Conservation (phyloP, 2,888 invertebrate species). For the Entomobrya multifasciata region DNA sequence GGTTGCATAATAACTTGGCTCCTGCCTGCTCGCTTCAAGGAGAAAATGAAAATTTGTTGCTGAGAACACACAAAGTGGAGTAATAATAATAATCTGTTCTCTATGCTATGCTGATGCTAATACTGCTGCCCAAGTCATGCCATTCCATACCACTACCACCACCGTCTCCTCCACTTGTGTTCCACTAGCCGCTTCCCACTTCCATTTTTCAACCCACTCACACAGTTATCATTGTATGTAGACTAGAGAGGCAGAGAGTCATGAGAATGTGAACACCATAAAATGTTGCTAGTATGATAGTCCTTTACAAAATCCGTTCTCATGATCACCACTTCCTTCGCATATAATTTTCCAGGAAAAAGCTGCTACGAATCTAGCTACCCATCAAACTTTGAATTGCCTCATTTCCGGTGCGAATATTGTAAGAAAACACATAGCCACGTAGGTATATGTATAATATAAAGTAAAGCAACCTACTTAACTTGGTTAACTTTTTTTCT, state of each 20-base stretch:
- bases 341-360: conserved; percentile 45
- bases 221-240: conserved; percentile 33
- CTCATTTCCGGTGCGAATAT: conserved; percentile 52
- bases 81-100: not conserved
- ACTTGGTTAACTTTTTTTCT: not conserved
- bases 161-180: not conserved
- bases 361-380: conserved; percentile 22
- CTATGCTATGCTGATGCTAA: too few species aligned
- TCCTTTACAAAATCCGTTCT: conserved; percentile 45
- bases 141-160: too few species aligned
- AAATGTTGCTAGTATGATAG: conserved; percentile 22
- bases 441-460: too few species aligned
- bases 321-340: conserved; percentile 43
- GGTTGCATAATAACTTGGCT: conserved; percentile 28
- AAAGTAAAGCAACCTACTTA: not conserved
- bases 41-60: not conserved
- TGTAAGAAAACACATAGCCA: conserved; percentile 15
- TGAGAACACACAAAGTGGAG: not conserved
- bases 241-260: too few species aligned
- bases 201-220: conserved; percentile 50
- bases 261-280: conserved; percentile 39
- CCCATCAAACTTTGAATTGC: conserved; percentile 54
- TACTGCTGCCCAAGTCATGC: too few species aligned
- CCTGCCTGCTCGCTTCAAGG: not conserved
- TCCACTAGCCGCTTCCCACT: conserved; percentile 35